Base-by-base conservation (phyloP, 2,888 invertebrate genomes). In the Epistrophella euchroma region DNA sequence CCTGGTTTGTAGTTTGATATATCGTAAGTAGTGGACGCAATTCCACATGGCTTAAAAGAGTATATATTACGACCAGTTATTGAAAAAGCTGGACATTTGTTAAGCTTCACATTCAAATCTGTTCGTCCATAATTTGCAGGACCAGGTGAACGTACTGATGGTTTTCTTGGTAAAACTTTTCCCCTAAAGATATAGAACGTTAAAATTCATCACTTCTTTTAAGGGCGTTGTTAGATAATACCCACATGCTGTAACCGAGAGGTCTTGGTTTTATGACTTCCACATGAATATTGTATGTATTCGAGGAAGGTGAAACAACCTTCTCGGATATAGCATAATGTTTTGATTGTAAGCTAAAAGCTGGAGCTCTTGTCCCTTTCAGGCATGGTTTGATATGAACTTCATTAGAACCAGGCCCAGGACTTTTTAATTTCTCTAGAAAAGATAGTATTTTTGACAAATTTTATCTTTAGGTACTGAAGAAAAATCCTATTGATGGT, bases 261-360 rank as follows among this genome's bases (percentile, higher is more conserved):
- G 89, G 85, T 0, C 1, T 40, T 17, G 88, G 90, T 45, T 89
- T 91, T 0, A 90, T 88, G 0, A 88, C 62, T 22, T 87, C 76
- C 1, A 90, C 77, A 19, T 90, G 89, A 73, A 90, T 88, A 25
- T 82, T 89, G 83, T 92, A 92, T 0, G 89, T 89, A 88, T 91
- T 92, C 9, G 92, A 91, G 7, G 90, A 91, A 3, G 92, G 92
- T 19, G 64, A 64, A 40, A 88, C 88, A 9, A 43, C 79, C 2
- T 88, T 89, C 70, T 90, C 90, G 28, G 72, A 88, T 15, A 43
- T 58, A n/a, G 68, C 87, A 3, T 81, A 81, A 25, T 89, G 88
- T 37, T 93, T 92, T 6, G 90, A 89, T 32, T 93, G 93, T 90
- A 95, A 93, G 3, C 93, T 93, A 89, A 93, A 95, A 7, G 94